Base-by-base conservation (phyloP, 2,888 invertebrate genomes). In the Eupithecia insigniata region DNA sequence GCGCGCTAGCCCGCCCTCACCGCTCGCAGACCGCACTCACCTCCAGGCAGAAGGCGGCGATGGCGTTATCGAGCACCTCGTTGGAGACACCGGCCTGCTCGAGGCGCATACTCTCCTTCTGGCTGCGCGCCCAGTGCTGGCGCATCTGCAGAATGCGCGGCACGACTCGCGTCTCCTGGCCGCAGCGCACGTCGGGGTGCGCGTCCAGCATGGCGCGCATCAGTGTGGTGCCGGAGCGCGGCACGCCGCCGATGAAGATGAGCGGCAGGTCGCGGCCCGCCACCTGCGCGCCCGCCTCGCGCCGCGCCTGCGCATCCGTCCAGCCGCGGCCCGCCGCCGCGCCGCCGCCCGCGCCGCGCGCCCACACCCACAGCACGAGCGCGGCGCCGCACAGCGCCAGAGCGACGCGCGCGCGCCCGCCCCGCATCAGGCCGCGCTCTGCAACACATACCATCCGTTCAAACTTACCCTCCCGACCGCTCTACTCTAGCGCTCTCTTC, bases 151-250 rank as follows among this genome's bases (percentile, higher is more conserved):
- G 96, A 85, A 99, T 97, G 83, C 99, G 96, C 69, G 99, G 99
- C 89, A 99, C 99, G 70, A 99, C 98, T 80, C 99, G 96, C 74
- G 98, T 98, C 94, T 99, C 99, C 93, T 99, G 99, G 26, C 99
- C 99, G 92, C 99, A 99, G 90, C 99, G 96, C 85, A 99, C 97
- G 84, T 98, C 98, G 22, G 98, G 98, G 95, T 99, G 99, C 77
- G 99, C 99, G 93, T 99, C 99, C 83, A 99, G 95, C 98, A 99
- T 98, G 78, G 99, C 99, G 84, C 99, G 96, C 97, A 99, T 98
- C 81, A 99, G 95, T 76, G 99, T 99, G 62, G 99, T 99, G 70
- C 99, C 99, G 67, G 99, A 99, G 82, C 99, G 96, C 72, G 99
- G 99, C 87, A 99, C 98, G 77, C 99, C 99, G 73, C 99, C 99